Evolutionary conservation across 2,888 invertebrate species (phyloP), one percentile per base, ranked within the genome.

Genomic region (Tenthredo amoena): DNA sequence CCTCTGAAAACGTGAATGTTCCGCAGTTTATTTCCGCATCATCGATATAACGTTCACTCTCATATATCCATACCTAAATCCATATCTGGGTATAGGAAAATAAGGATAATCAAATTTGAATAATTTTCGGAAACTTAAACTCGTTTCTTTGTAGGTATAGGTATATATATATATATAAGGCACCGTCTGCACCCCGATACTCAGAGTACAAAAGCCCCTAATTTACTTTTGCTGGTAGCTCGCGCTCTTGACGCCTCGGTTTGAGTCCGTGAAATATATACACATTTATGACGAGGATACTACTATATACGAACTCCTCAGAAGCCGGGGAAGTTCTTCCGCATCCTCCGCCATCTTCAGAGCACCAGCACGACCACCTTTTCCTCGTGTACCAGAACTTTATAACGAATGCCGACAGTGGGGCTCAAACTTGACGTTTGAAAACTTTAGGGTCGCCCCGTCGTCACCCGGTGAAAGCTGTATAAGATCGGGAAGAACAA

Each of bases 391-490:
- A 84, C 87, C 88, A 87, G 88, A 89, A 90, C 89, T 91, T 89
- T 89, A 89, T 90, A 91, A 89, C 91, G 89, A 89, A 89, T 89
- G 88, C 87, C 86, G 87, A 86, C 87, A 90, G 88, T 88, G 89
- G 77, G 86, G 86, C 90, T 87, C 88, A 89, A 88, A 88, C 88
- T 88, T 88, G 77, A 76, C 47, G 84, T 83, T 83, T 71, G 71
- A 83, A 83, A 83, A 71, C 47, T 81, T 81, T 81, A 40, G 81
- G 81, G 40, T 81, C 21, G 40, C 62, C 62, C 62, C 81, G 37
- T 81, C 62, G 81, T 62, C 58, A 40, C 62, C 40, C 62, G 34
- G 34, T 40, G 6, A 83, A 68, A 71, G 83, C 83, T 81, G 15
- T 37, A 50, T 62, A 83, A 83, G 71, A 83, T 83, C 83, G 50